Conservation (phyloP, 2,888 invertebrate species). For the Lacanobia wlatinum region DNA sequence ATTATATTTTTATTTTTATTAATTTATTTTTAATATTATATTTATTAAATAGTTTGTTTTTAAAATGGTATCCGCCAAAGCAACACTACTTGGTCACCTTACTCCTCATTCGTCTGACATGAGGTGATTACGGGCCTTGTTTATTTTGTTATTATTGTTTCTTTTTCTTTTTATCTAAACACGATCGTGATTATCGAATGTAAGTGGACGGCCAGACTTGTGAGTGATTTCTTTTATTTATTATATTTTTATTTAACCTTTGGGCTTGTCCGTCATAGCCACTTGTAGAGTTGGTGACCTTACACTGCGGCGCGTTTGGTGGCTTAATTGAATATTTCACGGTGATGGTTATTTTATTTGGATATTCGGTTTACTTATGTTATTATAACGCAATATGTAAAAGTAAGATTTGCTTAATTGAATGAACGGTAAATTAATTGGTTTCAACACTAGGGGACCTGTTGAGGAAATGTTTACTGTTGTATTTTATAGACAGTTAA, state of each 20-base stretch:
- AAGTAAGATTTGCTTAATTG: slow-evolving; percentile 4
- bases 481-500: neutral
- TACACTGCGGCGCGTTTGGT: slow-evolving; percentile 64
- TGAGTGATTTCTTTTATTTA: slow-evolving; percentile 69
- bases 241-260: slow-evolving; percentile 68
- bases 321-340: slow-evolving; percentile 71
- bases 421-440: slow-evolving; percentile 1
- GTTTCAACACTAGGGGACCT: neutral
- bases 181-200: slow-evolving; percentile 88
- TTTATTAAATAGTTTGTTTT: too few species aligned
- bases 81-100: slow-evolving; percentile 66
- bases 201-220: slow-evolving; percentile 78
- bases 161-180: slow-evolving; percentile 88
- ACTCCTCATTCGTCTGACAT: slow-evolving; percentile 79
- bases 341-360: slow-evolving; percentile 51
- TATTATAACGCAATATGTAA: slow-evolving; percentile 25
- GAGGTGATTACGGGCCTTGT: slow-evolving; percentile 88
- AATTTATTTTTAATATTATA: too few species aligned
- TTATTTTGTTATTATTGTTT: slow-evolving; percentile 89
- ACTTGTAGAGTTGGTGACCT: slow-evolving; percentile 74
- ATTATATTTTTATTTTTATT: too few species aligned
- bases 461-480: neutral
- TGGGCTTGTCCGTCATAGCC: slow-evolving; percentile 63
- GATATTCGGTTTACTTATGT: slow-evolving; percentile 33
- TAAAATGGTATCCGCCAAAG: too few species aligned